Evolutionary conservation across 1,140 invertebrate genomes (phyloP), one percentile per base, ranked within the genome.

Genomic region (Drosophila navojoa): DNA sequence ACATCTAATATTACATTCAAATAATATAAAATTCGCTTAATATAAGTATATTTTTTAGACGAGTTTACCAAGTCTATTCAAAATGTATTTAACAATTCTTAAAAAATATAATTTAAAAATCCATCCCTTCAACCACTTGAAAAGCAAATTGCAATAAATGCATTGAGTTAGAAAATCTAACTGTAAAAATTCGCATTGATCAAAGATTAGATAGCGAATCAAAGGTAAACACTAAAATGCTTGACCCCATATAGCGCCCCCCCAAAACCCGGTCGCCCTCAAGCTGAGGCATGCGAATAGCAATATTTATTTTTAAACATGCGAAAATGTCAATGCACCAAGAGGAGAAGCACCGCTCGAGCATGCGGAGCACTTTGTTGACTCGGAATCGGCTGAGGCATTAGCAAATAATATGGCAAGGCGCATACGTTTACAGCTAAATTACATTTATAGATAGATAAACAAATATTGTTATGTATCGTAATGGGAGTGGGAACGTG

Each of bases 351-450:
- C 27, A 27, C 19, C 19, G 27, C 27, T 27, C 27, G 27, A 27
- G 27, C 27, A 27, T 19, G 1, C 19, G 2, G 16, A 27, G 60
- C 13, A 32, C 58, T 71, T 45, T 59, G 62, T 67, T 60, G 53
- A 19, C 19, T 19, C 2, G 19, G 70, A 15, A 60, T 73, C 29
- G 49, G 42, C 47, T 61, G 32, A 63, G 27, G 45, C 70, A 81
- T 76, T 81, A 69, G 78, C 63, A 72, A 62, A 76, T 77, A 79
- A 67, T 80, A 71, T 57, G 38, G 52, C 15, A 19, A 44, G 29
- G 7, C 27, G 4, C 10, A 6, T 38, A 38, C 10, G 35, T 38
- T 38, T 11, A 38, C 35, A 38, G 10, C 35, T 38, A 38, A 38
- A 38, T 38, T 11, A n/a, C 44, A 29, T 60, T 22, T 60, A 38